These are phyloP conservation scores for Plotosus lineatus DNA, from an alignment of 2,113 vertebrate genomes.

Conservation along the genomic window DNA sequence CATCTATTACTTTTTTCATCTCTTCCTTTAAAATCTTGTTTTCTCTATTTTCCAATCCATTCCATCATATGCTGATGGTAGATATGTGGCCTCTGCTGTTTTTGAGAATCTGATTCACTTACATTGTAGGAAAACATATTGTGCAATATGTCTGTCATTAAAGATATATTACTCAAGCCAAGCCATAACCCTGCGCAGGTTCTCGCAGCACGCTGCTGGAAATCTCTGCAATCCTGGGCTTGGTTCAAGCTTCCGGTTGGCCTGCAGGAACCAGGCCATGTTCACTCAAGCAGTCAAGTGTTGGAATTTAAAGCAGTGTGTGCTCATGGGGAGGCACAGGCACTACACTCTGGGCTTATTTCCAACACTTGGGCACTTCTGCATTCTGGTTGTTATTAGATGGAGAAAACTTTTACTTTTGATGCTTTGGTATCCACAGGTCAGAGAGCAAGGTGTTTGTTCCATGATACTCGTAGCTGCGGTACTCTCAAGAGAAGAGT, in stretches of 20 bases:
- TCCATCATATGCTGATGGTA: background rate
- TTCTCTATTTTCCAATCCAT: background rate
- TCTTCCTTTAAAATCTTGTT: background rate
- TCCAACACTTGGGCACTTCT: slow-evolving; percentile 42
- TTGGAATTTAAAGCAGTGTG: slow-evolving; percentile 45
- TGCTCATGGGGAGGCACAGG: background rate
- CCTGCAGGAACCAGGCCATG: background rate
- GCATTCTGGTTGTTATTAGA: slow-evolving; percentile 40
- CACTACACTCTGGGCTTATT: slow-evolving; percentile 15
- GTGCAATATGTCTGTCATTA: background rate
- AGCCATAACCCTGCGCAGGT: background rate
- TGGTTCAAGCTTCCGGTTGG: slow-evolving; percentile 26
- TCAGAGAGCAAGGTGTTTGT: slow-evolving; percentile 49
- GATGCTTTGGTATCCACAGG: slow-evolving; percentile 43
- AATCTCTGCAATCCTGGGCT: slow-evolving; percentile 23
- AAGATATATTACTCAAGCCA: slow-evolving; percentile 16
- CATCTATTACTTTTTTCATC: slow-evolving; percentile 19
- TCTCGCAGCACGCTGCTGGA: background rate
- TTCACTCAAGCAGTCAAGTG: slow-evolving; percentile 34
- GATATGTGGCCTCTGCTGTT: background rate
- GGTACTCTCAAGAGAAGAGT: slow-evolving; percentile 15
- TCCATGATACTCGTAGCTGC: slow-evolving; percentile 34
- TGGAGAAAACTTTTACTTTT: slow-evolving; percentile 34
- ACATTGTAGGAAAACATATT: background rate
- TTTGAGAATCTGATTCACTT: background rate